A percentile compares a stretch with the other conserved stretches of the same genome.
phyloP scores from a whole-genome alignment of 1,140 invertebrate genomes.

The Capitella teleta region DNA sequence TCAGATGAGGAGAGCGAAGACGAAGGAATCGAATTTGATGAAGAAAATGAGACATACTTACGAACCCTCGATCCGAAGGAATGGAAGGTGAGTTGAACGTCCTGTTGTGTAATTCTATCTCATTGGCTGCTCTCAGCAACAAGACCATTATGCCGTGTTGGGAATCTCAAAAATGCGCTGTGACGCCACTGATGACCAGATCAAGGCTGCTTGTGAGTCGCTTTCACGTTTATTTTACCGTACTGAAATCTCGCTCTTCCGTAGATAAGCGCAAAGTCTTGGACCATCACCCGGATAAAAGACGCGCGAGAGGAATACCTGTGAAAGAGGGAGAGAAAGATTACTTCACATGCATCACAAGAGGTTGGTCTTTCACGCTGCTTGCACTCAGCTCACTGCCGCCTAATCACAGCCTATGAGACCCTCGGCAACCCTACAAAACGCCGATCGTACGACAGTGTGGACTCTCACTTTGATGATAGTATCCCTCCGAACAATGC shows the following conservation, averaged over 20 bases:
- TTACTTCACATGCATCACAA: conserved; percentile 98
- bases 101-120: conserved; percentile 16
- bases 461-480: conserved; percentile 91
- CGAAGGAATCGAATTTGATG: conserved; percentile 27
- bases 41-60: conserved; percentile 56
- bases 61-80: conserved; percentile 86
- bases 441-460: conserved; percentile 83
- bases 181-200: conserved; percentile 77
- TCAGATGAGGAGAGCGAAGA: conserved; percentile 21
- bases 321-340: conserved; percentile 54
- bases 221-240: not conserved
- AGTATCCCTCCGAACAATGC: conserved; percentile 58
- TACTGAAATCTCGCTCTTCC: conserved; percentile 5
- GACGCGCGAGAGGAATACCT: conserved; percentile 58
- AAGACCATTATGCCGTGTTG: conserved; percentile 91
- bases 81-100: conserved; percentile 60
- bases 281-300: conserved; percentile 94
- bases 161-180: conserved; percentile 69
- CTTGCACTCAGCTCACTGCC: too few relatives aligned
- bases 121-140: too few relatives aligned
- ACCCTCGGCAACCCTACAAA: conserved; percentile 69
- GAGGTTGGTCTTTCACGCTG: conserved; percentile 44
- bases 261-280: conserved; percentile 73
- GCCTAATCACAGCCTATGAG: conserved; percentile 60
- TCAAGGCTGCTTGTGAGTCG: conserved; percentile 79